phyloP scores from a whole-genome alignment of 2,113 vertebrate genomes.

The Phoxinus phoxinus region DNA sequence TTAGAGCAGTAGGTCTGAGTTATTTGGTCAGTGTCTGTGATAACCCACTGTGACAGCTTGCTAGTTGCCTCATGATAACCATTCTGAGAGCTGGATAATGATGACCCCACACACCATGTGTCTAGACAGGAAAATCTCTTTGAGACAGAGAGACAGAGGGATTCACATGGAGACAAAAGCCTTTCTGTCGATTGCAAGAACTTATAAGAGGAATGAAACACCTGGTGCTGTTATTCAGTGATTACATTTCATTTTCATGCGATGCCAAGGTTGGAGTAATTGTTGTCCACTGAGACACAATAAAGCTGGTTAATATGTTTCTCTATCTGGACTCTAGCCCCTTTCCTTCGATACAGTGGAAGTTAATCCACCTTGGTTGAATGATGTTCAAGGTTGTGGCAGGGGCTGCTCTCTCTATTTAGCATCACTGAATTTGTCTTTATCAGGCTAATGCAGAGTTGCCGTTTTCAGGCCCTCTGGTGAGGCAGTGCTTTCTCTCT shows the following conservation, averaged over 20 bases:
- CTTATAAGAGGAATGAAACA: conserved; percentile 27
- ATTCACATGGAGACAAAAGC: conserved; percentile 23
- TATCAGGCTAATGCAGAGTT: conserved; percentile 37
- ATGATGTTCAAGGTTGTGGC: conserved; percentile 23
- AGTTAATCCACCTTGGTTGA: conserved; percentile 35
- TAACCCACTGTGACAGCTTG: conserved; percentile 1
- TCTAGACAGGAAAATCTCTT: conserved; percentile 11
- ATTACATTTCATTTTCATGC: conserved; percentile 39
- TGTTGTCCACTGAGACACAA: conserved; percentile 37
- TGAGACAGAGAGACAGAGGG: conserved; percentile 3
- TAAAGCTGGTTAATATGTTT: conserved; percentile 34
- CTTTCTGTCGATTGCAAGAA: background rate
- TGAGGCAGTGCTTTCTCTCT: conserved; percentile 1
- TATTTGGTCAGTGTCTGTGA: background rate
- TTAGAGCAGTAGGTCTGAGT: background rate
- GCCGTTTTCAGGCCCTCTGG: conserved; percentile 27
- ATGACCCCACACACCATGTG: conserved; percentile 15
- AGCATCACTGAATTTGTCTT: conserved; percentile 35
- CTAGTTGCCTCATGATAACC: conserved; percentile 20
- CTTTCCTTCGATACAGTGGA: conserved; percentile 37
- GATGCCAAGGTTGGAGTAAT: conserved; percentile 14
- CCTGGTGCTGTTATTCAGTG: conserved; percentile 32
- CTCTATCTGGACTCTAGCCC: background rate
- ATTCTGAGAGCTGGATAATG: conserved; percentile 19
- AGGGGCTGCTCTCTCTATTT: conserved; percentile 23